These are phyloP conservation scores for Phrynocephalus guinanensis DNA, from an alignment of 2,797 vertebrate genomes.

Conservation along the genomic window DNA sequence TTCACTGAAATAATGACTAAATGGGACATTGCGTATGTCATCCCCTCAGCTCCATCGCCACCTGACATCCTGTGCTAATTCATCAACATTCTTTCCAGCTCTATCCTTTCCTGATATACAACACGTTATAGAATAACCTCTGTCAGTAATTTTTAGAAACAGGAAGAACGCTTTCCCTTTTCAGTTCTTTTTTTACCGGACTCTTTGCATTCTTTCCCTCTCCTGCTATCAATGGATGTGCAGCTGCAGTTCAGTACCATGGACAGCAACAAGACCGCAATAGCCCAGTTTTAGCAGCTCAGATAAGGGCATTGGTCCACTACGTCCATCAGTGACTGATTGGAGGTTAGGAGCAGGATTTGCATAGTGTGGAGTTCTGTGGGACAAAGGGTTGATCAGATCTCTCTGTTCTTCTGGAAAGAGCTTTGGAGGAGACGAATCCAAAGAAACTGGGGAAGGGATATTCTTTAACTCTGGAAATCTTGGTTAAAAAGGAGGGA, in stretches of 20 bases:
- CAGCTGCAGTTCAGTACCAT: constrained; percentile 32
- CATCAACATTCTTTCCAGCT: constrained; percentile 24
- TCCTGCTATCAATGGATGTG: constrained; percentile 7
- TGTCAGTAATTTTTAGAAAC: background rate
- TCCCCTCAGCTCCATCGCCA: background rate
- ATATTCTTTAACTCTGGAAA: background rate
- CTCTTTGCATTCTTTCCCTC: background rate
- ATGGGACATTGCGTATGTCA: background rate
- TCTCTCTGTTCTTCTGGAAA: background rate
- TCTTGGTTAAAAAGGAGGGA: background rate
- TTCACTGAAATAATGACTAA: background rate
- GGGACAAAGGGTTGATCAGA: background rate
- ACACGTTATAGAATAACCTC: constrained; percentile 6
- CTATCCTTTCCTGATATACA: constrained; percentile 7
- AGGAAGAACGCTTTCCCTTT: background rate
- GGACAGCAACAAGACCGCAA: constrained; percentile 36
- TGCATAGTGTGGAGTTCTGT: background rate
- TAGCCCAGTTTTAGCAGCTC: constrained; percentile 29
- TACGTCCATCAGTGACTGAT: background rate
- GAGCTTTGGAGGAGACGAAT: background rate
- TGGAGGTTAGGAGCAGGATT: background rate
- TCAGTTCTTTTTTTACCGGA: background rate
- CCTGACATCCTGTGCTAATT: constrained; percentile 2
- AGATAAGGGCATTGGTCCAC: background rate
- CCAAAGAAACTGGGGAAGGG: background rate